Evolutionary conservation across 2,113 vertebrate species (phyloP).

Genomic region (Eonycteris spelaea): DNA sequence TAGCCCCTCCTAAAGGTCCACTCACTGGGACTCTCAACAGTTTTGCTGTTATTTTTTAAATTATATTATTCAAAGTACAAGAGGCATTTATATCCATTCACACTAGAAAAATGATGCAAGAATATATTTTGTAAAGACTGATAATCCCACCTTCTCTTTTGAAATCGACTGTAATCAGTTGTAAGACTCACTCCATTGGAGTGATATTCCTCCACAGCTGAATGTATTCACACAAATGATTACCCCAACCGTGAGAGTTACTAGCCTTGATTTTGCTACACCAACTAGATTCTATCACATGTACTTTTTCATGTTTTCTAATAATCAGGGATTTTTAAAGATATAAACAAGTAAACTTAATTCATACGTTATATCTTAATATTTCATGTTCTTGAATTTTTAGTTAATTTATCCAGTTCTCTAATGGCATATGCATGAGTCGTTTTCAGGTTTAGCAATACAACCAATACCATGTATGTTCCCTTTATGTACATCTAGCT

Average conservation of each 20-base stretch:
- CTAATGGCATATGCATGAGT: too few species aligned
- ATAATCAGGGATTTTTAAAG: not conserved
- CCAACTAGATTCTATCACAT: not conserved
- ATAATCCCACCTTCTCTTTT: rapidly evolving
- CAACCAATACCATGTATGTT: not conserved
- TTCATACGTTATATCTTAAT: not conserved
- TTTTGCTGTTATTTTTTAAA: not conserved
- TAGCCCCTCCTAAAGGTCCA: too few species aligned
- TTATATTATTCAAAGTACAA: not conserved
- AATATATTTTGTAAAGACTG: not conserved
- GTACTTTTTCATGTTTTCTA: not conserved
- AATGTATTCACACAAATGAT: not conserved
- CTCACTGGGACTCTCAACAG: not conserved
- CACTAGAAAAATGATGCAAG: not conserved
- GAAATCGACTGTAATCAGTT: not conserved
- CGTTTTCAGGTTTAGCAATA: not conserved
- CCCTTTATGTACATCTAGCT: not conserved
- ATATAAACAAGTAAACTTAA: not conserved
- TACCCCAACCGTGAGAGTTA: not conserved
- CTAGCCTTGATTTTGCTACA: not conserved
- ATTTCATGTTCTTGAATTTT: not conserved
- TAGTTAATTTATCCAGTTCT: not conserved
- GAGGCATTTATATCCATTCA: not conserved
- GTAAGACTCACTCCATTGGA: not conserved
- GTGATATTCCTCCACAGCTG: not conserved